Conservation (phyloP, 92 coral and sea anemone genomes). For the Desmophyllum pertusum region DNA sequence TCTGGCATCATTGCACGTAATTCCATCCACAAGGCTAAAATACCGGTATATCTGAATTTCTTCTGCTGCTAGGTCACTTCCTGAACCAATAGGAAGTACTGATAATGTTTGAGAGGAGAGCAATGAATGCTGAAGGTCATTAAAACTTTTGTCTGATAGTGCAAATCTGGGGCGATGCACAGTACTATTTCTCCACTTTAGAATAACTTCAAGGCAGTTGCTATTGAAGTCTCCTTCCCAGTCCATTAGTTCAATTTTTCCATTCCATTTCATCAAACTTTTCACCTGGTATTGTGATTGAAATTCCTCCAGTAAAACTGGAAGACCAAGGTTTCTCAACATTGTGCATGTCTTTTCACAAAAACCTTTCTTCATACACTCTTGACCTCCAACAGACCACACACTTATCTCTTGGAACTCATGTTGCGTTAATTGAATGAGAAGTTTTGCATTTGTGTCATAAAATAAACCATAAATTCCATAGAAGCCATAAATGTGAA, state of each 20-base stretch:
- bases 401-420: background rate
- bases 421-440: too few relatives aligned
- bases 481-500: background rate
- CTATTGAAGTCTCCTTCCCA: background rate
- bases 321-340: background rate
- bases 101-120: too few relatives aligned
- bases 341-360: background rate
- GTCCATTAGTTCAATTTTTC: background rate
- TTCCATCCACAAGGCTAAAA: too few relatives aligned
- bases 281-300: background rate
- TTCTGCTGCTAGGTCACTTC: too few relatives aligned
- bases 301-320: background rate
- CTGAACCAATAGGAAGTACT: too few relatives aligned
- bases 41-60: too few relatives aligned
- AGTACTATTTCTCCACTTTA: background rate
- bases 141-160: too few relatives aligned
- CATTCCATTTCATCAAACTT: background rate
- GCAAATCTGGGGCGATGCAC: too few relatives aligned
- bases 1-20: too few relatives aligned
- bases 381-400: background rate
- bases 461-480: background rate
- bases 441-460: background rate
- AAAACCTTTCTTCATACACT: background rate
- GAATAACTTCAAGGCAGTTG: background rate
- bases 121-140: too few relatives aligned